Conservation (phyloP, 1,140 invertebrate species). For the Sycobia sp. region DNA sequence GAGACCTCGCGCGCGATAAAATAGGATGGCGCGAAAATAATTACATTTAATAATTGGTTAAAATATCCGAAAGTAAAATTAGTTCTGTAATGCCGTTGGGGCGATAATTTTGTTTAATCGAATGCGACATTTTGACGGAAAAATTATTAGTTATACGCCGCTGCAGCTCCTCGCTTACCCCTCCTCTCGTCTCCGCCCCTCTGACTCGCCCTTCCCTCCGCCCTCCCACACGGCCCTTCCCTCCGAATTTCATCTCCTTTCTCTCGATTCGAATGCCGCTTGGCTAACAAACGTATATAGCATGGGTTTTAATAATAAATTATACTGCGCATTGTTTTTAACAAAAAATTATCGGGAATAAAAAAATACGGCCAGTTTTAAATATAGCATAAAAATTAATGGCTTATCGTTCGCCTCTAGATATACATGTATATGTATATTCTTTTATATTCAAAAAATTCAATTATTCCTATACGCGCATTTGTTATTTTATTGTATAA, state of each 20-base stretch:
- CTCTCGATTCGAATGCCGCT: too few relatives aligned
- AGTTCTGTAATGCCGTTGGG: slow-evolving; percentile 51
- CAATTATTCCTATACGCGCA: slow-evolving; percentile 15
- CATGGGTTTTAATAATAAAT: slow-evolving; percentile 19
- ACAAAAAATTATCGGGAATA: slow-evolving; percentile 1
- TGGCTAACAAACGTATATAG: too few relatives aligned
- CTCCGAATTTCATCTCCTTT: too few relatives aligned
- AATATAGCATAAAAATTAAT: slow-evolving; percentile 21
- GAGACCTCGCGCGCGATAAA: slow-evolving; percentile 51
- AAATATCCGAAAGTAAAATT: slow-evolving; percentile 56
- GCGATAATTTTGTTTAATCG: slow-evolving; percentile 53
- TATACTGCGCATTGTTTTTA: slow-evolving; percentile 3
- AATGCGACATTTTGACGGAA: slow-evolving; percentile 45
- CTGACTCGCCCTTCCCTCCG: too few relatives aligned
- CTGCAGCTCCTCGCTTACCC: neutral
- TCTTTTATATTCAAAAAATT: slow-evolving; percentile 23
- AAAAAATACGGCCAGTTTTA: slow-evolving; percentile 6
- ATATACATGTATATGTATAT: slow-evolving; percentile 1
- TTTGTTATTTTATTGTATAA: slow-evolving; percentile 16
- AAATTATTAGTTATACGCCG: slow-evolving; percentile 35
- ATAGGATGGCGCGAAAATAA: slow-evolving; percentile 52
- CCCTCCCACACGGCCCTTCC: too few relatives aligned
- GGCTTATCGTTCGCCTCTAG: neutral
- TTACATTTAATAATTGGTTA: slow-evolving; percentile 56
- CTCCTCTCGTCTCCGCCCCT: neutral